A percentile compares a stretch with the other conserved stretches of the same genome.
These are phyloP conservation scores for Menura novaehollandiae DNA, from an alignment of 2,113 vertebrate species.

Conservation along the genomic window DNA sequence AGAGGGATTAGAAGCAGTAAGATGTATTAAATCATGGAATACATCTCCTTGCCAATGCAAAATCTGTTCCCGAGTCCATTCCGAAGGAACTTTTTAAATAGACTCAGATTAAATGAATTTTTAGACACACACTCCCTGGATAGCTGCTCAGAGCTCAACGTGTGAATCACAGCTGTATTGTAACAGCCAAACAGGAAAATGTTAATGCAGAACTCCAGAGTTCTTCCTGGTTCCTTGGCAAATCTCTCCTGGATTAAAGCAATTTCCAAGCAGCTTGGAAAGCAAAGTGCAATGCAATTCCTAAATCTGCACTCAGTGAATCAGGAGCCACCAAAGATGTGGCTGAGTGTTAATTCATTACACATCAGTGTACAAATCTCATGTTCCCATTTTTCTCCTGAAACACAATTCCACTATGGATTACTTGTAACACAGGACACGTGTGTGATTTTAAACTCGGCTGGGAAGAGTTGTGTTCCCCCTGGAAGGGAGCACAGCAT, in stretches of 20 bases:
- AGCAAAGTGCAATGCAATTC: not conserved
- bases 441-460: fast-evolving
- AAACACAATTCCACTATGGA: not conserved
- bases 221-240: not conserved
- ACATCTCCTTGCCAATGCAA: not conserved
- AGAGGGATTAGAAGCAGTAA: not conserved
- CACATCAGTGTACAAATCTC: not conserved
- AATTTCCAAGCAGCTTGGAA: not conserved
- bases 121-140: not conserved
- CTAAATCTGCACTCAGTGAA: not conserved
- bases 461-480: not conserved
- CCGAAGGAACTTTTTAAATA: not conserved
- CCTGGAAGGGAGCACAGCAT: not conserved
- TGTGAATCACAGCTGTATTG: not conserved
- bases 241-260: not conserved
- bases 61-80: not conserved
- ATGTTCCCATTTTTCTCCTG: not conserved
- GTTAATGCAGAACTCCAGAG: not conserved
- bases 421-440: not conserved
- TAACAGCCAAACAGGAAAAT: not conserved
- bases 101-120: not conserved
- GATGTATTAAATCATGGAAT: not conserved
- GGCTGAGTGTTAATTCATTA: not conserved
- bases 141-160: not conserved
- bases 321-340: not conserved